A percentile compares a stretch with the other conserved stretches of the same genome.
Conservation (phyloP, 2,113 vertebrate species). For the Potamarius usumacintae region DNA sequence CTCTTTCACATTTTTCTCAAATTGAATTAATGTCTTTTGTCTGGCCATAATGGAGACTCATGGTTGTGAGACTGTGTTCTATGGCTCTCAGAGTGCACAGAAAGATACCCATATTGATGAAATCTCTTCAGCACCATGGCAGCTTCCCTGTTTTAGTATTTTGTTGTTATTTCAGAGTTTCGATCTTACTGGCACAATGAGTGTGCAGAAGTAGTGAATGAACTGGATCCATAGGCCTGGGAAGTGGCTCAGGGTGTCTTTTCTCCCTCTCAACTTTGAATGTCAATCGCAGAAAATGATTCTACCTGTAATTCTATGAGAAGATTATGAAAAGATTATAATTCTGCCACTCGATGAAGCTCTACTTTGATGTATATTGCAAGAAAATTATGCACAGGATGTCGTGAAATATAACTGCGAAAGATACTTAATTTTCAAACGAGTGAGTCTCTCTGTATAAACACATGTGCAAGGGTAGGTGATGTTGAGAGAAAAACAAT, state of each 20-base stretch:
- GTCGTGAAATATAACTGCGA: background rate
- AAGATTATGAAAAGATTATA: background rate
- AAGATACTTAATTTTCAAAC: background rate
- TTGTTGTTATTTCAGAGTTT: slow-evolving; percentile 21
- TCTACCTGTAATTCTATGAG: background rate
- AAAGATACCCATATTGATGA: slow-evolving; percentile 68
- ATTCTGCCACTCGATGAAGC: background rate
- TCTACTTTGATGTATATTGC: background rate
- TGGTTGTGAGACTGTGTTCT: slow-evolving; percentile 46
- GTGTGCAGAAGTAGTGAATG: slow-evolving; percentile 62
- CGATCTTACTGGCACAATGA: slow-evolving; percentile 48
- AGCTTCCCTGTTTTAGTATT: slow-evolving; percentile 3
- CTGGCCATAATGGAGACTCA: slow-evolving; percentile 55
- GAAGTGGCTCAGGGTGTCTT: slow-evolving; percentile 48
- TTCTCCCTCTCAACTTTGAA: background rate
- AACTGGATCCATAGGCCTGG: slow-evolving; percentile 56
- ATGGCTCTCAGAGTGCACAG: slow-evolving; percentile 56
- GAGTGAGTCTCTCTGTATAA: background rate
- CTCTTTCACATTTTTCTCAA: slow-evolving; percentile 65
- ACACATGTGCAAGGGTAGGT: background rate
- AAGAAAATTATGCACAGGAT: background rate
- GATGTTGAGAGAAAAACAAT: slow-evolving; percentile 58
- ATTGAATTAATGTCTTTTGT: slow-evolving; percentile 71
- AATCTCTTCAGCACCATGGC: slow-evolving; percentile 9
- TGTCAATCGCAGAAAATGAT: no score